Evolutionary conservation across 1,140 invertebrate species (phyloP), one percentile per base, ranked within the genome.

Genomic region (Temnothorax longispinosus): DNA sequence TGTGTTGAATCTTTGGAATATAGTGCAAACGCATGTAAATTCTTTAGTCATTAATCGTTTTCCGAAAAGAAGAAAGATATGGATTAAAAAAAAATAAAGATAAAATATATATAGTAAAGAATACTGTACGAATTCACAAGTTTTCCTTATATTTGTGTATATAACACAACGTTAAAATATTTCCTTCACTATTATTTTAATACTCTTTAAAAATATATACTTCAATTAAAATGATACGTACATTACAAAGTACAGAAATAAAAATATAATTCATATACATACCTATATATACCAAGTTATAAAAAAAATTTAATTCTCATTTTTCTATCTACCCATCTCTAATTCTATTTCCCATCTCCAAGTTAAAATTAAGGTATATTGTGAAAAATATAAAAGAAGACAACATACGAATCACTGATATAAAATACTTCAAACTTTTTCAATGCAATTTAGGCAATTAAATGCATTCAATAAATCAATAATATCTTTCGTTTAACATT

Each of bases 381-480:
- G 8, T 13, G 32, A 47, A 35, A 60, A 58, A 76, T 32, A 76
- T 11, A 27, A 32, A 60, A 41, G 41, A 44, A n/a, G 2, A 32
- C n/a, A 44, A 21, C 27, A 1, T 5, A 35, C 4, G 21, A 58
- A 32, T 71, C 65, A 44, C 38, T 13, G 11, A 13, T 10, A 32
- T 0, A 74, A 69, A 69, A 81, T 54, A 81, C 27, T 62, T 71
- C n/a, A 7, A 54, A 44, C 6, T n/a, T 41, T 41, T 60, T 44
- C 32, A 58, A 72, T 50, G 15, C 11, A 38, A 35, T 62, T 74
- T 18, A 6, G 47, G 47, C 2, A 18, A 5, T 54, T 27, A 27
- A 54, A 18, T n/a, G 52, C 13, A 11, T 15, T 21, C 6, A 15
- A 44, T 21, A 47, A 72, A 8, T 54, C 15, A 38, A 52, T 69